Conservation (phyloP, 2,797 vertebrate genomes). For the Ceryle rudis region DNA sequence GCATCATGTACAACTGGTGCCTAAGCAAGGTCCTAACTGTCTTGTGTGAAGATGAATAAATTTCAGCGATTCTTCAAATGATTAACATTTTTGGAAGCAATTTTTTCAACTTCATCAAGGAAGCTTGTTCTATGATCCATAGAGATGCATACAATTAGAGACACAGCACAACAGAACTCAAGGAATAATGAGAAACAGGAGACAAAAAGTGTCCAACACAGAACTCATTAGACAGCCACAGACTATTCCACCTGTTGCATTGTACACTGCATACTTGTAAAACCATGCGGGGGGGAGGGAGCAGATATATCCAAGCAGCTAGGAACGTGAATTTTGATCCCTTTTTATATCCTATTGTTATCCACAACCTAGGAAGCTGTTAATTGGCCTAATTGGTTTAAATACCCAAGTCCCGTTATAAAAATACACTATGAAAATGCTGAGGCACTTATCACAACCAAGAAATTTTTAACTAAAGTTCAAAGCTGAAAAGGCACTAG, state of each 20-base stretch:
- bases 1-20: background rate
- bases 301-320: background rate
- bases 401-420: constrained; percentile 54
- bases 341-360: constrained; percentile 22
- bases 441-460: constrained; percentile 57
- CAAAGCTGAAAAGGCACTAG: constrained; percentile 51
- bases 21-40: background rate
- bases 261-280: background rate
- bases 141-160: constrained; percentile 24
- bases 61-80: constrained; percentile 19
- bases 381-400: constrained; percentile 57
- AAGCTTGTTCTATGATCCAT: background rate
- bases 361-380: constrained; percentile 21
- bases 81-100: background rate
- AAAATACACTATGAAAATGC: constrained; percentile 50
- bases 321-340: constrained; percentile 15
- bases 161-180: background rate
- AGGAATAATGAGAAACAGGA: constrained; percentile 22
- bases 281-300: background rate
- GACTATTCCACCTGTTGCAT: background rate
- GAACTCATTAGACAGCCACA: constrained; percentile 25
- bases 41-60: background rate
- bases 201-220: background rate
- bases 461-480: constrained; percentile 71
- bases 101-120: constrained; percentile 26